phyloP scores from a whole-genome alignment of 2,888 invertebrate genomes.

The Hydrotaea diabolus region DNA sequence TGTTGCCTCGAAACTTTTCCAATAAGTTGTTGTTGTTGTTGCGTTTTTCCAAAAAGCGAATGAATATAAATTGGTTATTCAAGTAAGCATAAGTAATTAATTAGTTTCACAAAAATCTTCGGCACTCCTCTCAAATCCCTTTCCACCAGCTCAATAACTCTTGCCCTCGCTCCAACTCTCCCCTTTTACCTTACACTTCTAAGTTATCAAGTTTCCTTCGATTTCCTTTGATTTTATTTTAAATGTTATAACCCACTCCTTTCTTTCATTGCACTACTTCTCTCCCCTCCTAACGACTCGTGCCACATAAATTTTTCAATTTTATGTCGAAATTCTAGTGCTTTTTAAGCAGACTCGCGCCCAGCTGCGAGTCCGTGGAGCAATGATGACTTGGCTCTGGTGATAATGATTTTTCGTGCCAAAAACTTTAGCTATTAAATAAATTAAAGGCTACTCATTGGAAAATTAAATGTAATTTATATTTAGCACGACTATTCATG shows the following conservation, averaged over 20 bases:
- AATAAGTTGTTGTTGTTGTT: not conserved
- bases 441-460: constrained; percentile 36
- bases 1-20: not conserved
- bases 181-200: not conserved
- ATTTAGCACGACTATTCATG: not conserved
- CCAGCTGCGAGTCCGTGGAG: not conserved
- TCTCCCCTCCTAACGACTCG: no score
- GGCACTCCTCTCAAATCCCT: not conserved
- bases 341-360: not conserved
- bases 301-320: not conserved
- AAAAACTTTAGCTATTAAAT: constrained; percentile 39
- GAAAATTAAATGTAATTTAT: constrained; percentile 30
- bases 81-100: constrained; percentile 61
- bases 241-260: not conserved
- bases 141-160: no score
- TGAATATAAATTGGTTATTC: constrained; percentile 54
- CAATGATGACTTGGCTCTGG: not conserved
- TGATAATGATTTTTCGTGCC: constrained; percentile 8
- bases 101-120: constrained; percentile 29
- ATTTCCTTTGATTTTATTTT: constrained; percentile 29
- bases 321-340: not conserved
- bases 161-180: not conserved
- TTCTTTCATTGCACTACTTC: no score
- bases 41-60: not conserved
- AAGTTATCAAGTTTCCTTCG: not conserved